These are phyloP conservation scores for Oeneis ivallda DNA, from an alignment of 2,888 invertebrate species.

Conservation along the genomic window DNA sequence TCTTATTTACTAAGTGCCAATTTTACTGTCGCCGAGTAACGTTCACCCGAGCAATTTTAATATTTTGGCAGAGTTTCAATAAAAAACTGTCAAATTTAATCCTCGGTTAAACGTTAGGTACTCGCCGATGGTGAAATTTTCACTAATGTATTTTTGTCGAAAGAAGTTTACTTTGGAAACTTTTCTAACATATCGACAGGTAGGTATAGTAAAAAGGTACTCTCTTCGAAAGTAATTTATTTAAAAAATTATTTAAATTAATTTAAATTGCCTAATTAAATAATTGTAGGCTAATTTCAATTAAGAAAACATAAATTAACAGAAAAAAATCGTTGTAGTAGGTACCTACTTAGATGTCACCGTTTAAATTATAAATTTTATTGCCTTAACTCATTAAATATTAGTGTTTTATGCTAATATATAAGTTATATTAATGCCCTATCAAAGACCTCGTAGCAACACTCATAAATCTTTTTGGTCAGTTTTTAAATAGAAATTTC, in stretches of 20 bases:
- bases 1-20: too few species aligned
- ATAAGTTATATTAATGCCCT: slow-evolving; percentile 31
- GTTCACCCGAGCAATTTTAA: too few species aligned
- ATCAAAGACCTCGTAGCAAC: slow-evolving; percentile 28
- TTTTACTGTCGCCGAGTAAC: too few species aligned
- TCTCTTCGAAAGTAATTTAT: background rate
- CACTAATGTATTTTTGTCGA: background rate
- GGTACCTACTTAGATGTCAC: background rate
- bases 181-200: too few species aligned
- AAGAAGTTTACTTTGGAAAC: too few species aligned
- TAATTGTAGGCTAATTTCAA: slow-evolving; percentile 7
- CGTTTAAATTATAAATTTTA: slow-evolving; percentile 22
- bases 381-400: slow-evolving; percentile 26
- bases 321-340: background rate
- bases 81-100: too few species aligned
- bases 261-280: slow-evolving; percentile 1
- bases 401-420: slow-evolving; percentile 26
- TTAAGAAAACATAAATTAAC: slow-evolving; percentile 2
- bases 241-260: background rate
- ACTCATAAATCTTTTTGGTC: slow-evolving; percentile 16
- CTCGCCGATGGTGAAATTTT: too few species aligned
- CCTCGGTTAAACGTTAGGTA: too few species aligned
- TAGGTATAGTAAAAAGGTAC: too few species aligned
- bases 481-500: slow-evolving; percentile 13
- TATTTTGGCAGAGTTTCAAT: too few species aligned